These are phyloP conservation scores for Caenorhabditis doughertyi DNA, from an alignment of 2,888 invertebrate species.

Conservation along the genomic window DNA sequence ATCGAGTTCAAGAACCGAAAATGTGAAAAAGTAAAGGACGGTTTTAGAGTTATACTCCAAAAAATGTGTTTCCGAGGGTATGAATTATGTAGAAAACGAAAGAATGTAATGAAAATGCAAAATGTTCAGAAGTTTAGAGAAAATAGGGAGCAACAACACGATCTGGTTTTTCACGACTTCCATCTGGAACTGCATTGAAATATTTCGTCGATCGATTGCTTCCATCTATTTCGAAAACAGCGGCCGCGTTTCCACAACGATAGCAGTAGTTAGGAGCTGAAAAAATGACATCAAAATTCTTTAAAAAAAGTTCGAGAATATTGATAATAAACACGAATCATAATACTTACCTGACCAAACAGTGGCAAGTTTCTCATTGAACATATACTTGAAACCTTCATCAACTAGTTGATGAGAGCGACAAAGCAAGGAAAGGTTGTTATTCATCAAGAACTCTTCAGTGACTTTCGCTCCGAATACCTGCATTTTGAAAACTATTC, in stretches of 20 bases:
- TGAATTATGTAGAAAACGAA: conserved; percentile 28
- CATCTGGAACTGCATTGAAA: conserved; percentile 95
- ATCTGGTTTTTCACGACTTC: conserved; percentile 90
- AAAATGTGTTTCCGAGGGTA: conserved; percentile 3
- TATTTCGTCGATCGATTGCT: conserved; percentile 83
- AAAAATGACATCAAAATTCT: conserved; percentile 84
- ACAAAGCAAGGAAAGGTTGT: conserved; percentile 94
- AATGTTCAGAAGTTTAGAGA: conserved; percentile 86
- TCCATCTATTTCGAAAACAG: conserved; percentile 88
- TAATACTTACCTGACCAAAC: conserved; percentile 94
- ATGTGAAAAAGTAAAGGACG: conserved; percentile 1
- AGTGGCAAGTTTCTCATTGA: conserved; percentile 95
- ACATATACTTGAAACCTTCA: conserved; percentile 99
- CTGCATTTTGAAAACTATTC: conserved; percentile 84
- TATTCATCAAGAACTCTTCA: conserved; percentile 91
- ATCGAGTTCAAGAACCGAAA: conserved; percentile 34
- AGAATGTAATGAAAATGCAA: conserved; percentile 7
- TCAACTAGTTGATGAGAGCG: conserved; percentile 99
- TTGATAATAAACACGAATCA: no score
- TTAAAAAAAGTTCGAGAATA: no score
- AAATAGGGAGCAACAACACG: conserved; percentile 97
- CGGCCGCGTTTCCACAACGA: conserved; percentile 97
- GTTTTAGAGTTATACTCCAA: conserved; percentile 24
- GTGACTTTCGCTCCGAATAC: conserved; percentile 96
- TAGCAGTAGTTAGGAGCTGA: conserved; percentile 99